phyloP scores from a whole-genome alignment of 2,113 vertebrate genomes.

The Sinocyclocheilus anshuiensis region DNA sequence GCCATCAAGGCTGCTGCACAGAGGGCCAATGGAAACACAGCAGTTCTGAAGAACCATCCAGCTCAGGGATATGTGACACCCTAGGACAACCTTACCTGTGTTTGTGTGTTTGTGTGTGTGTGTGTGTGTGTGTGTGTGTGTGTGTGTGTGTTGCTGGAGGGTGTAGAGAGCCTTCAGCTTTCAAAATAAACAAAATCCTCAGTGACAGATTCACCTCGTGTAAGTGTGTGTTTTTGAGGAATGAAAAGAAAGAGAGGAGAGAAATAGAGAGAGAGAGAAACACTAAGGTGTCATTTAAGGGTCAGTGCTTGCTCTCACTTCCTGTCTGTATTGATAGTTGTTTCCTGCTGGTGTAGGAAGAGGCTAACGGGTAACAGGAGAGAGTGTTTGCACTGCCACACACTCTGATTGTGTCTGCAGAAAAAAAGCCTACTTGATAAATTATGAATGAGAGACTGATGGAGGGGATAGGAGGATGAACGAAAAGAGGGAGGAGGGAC shows the following conservation, averaged over 20 bases:
- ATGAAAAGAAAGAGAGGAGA: conserved; percentile 47
- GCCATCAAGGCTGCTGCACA: conserved; percentile 1
- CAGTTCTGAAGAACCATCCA: conserved; percentile 57
- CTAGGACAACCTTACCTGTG: conserved; percentile 63
- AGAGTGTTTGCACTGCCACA: conserved; percentile 64
- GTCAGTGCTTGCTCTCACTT: conserved; percentile 73
- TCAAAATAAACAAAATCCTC: conserved; percentile 26
- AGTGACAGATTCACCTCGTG: conserved; percentile 9
- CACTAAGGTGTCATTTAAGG: conserved; percentile 69
- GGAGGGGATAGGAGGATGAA: conserved; percentile 65
- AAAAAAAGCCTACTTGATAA: conserved; percentile 76
- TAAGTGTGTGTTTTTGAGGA: conserved; percentile 31
- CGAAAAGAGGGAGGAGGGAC: conserved; percentile 37
- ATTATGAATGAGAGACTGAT: conserved; percentile 79
- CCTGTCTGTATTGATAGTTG: conserved; percentile 76
- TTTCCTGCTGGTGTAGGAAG: conserved; percentile 77
- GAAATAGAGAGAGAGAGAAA: background rate
- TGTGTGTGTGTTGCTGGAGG: conserved; percentile 4
- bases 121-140: conserved; percentile 19
- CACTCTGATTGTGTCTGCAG: conserved; percentile 71
- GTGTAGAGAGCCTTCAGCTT: background rate
- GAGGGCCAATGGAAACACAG: conserved; percentile 30
- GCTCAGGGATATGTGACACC: conserved; percentile 68
- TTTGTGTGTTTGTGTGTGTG: conserved; percentile 9
- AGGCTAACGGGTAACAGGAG: conserved; percentile 69